A percentile compares a stretch with the other conserved stretches of the same genome.
Evolutionary conservation across 2,888 invertebrate species (phyloP).

Genomic region (Cephalotes varians): DNA sequence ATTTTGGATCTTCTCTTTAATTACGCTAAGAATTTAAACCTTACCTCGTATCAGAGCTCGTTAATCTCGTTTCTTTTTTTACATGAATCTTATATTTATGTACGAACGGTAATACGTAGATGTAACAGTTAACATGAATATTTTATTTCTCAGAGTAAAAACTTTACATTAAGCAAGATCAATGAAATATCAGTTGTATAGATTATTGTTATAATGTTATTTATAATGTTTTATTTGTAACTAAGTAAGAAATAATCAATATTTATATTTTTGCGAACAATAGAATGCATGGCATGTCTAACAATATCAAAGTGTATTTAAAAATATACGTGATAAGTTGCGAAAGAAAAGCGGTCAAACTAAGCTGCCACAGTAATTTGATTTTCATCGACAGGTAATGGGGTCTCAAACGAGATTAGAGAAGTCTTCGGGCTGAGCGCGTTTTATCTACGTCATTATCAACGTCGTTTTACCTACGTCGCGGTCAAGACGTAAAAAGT

Average conservation of each 20-base stretch:
- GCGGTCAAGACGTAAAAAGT: not conserved
- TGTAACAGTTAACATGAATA: not conserved
- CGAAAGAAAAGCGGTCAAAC: conserved; percentile 32
- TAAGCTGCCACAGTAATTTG: conserved; percentile 17
- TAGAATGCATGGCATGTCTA: not conserved
- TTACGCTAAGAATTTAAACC: conserved; percentile 36
- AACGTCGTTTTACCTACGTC: too few species aligned
- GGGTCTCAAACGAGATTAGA: conserved; percentile 35
- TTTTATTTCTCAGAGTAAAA: not conserved
- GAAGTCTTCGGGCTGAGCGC: conserved; percentile 12
- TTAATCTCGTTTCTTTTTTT: conserved; percentile 19
- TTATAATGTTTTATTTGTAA: not conserved
- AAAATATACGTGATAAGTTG: not conserved
- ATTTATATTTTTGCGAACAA: not conserved
- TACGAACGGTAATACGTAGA: not conserved
- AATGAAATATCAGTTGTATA: not conserved
- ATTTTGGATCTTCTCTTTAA: conserved; percentile 14
- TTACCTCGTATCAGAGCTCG: conserved; percentile 1
- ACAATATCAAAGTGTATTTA: not conserved
- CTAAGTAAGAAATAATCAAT: not conserved
- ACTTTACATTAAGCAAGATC: not conserved
- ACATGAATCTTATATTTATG: not conserved
- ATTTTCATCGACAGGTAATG: conserved; percentile 40
- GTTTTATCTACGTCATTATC: conserved; percentile 38
- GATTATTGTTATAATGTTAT: not conserved